Percentiles rank a stretch among this genome's conserved stretches.
Conservation (phyloP, 2,113 vertebrate genomes). For the Brienomyrus longianalis region DNA sequence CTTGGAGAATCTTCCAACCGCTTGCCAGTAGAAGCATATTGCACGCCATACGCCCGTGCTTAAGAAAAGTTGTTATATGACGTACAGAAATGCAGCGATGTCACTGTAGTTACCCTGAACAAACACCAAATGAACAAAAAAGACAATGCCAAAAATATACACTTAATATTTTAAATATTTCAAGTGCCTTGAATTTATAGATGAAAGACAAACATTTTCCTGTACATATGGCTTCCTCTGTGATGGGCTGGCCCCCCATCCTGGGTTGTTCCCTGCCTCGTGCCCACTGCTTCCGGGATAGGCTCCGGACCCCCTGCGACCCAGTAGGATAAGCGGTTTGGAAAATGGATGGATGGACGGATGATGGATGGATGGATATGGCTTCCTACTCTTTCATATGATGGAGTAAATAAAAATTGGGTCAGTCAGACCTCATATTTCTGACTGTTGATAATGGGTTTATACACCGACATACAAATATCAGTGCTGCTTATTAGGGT, state of each 20-base stretch:
- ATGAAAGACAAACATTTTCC: neutral
- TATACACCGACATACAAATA: neutral
- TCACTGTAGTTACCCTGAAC: neutral
- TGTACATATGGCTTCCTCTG: neutral
- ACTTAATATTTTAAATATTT: neutral
- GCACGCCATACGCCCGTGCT: neutral
- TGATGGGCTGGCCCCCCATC: too few species aligned
- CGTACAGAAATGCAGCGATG: neutral
- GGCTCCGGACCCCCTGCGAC: too few species aligned
- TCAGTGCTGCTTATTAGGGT: neutral
- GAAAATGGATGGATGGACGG: too few species aligned
- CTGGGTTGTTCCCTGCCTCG: too few species aligned
- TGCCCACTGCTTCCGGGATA: too few species aligned
- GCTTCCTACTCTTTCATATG: neutral
- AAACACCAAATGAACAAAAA: neutral
- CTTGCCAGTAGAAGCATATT: neutral
- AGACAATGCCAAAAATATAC: neutral
- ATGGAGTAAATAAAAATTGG: neutral
- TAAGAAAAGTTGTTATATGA: neutral
- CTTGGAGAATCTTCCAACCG: neutral
- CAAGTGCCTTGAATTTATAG: neutral
- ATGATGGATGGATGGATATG: too few species aligned
- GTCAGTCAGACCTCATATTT: neutral
- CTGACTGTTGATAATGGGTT: neutral
- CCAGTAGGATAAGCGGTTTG: too few species aligned